A percentile compares a stretch with the other conserved stretches of the same genome.
phyloP scores from a whole-genome alignment of 2,888 invertebrate genomes.

The Microplitis deprimator region DNA sequence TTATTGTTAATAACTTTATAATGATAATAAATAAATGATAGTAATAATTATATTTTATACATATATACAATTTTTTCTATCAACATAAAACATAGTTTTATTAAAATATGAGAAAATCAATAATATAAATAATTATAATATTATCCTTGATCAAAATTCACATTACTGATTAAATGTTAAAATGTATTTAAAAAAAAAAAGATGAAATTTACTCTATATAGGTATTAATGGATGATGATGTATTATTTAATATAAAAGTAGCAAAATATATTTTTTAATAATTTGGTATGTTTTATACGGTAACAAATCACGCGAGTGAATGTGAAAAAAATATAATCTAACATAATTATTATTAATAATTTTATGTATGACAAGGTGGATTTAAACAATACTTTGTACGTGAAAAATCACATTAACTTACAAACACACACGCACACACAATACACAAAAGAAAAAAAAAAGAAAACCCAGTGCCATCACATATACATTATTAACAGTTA shows the following conservation, averaged over 20 bases:
- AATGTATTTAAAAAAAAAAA: too few species aligned
- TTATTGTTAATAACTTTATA: not conserved
- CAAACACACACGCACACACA: not conserved
- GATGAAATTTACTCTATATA: not conserved
- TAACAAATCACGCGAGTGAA: not conserved
- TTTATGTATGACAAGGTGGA: not conserved
- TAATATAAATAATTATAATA: too few species aligned
- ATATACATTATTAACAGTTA: slow-evolving; percentile 48
- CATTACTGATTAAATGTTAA: too few species aligned
- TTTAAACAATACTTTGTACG: not conserved
- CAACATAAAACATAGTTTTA: too few species aligned
- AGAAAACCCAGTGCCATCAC: slow-evolving; percentile 40
- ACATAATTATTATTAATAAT: not conserved
- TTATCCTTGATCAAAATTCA: too few species aligned
- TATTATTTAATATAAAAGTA: not conserved
- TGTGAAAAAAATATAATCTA: not conserved
- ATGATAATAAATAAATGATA: too few species aligned
- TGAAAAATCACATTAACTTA: not conserved
- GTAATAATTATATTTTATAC: too few species aligned
- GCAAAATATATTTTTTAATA: not conserved
- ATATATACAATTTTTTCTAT: too few species aligned
- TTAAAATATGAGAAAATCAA: too few species aligned
- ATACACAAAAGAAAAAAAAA: slow-evolving; percentile 66
- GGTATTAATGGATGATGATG: not conserved
- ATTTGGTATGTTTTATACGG: not conserved